Evolutionary conservation across 35 echinoderm and acorn worm genomes (phyloP).

Genomic region (Amphiura filiformis): DNA sequence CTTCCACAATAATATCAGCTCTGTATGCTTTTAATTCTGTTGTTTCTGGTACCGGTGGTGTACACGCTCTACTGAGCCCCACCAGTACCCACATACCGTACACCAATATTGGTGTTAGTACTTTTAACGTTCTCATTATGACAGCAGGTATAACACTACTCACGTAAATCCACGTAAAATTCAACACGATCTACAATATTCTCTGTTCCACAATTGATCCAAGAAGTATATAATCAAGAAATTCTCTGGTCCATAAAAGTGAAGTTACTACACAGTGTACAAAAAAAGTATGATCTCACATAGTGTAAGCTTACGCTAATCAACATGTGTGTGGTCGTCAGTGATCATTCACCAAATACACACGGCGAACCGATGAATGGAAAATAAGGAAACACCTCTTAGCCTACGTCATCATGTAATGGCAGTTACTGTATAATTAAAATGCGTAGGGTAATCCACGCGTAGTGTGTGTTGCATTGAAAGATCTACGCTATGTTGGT

Average conservation of each 20-base stretch:
- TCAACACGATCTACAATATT: neutral
- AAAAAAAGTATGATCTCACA: neutral
- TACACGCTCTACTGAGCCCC: neutral
- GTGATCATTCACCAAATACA: neutral
- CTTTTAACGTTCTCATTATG: neutral
- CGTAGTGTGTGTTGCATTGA: too few relatives aligned
- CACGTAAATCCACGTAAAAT: neutral
- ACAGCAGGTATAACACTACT: neutral
- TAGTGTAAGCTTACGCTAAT: neutral
- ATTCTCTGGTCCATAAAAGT: neutral
- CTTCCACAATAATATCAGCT: conserved; percentile 15
- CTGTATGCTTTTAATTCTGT: conserved; percentile 9
- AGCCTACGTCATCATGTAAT: too few relatives aligned
- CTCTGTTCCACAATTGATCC: neutral
- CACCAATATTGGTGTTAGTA: neutral
- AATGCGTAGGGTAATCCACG: too few relatives aligned
- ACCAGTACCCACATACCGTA: neutral
- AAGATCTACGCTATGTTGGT: too few relatives aligned
- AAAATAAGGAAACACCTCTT: neutral
- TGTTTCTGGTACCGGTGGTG: neutral
- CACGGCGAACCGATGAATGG: neutral
- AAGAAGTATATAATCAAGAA: neutral
- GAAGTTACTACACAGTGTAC: neutral
- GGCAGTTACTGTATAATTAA: too few relatives aligned
- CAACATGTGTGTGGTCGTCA: neutral